These are phyloP conservation scores for Liodrosophila aerea DNA, from an alignment of 2,888 invertebrate species.

Conservation along the genomic window DNA sequence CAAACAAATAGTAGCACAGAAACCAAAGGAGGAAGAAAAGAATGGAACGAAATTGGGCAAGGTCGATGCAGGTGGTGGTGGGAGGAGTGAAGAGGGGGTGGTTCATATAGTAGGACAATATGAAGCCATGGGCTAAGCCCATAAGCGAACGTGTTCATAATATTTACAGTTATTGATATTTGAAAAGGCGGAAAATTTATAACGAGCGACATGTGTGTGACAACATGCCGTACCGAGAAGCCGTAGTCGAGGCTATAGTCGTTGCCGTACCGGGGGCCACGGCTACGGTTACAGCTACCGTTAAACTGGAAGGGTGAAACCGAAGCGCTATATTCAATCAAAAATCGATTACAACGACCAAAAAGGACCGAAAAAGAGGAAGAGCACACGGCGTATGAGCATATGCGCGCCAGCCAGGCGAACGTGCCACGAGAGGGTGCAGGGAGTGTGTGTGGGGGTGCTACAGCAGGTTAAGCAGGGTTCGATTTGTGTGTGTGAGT, in stretches of 20 bases:
- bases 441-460: not conserved
- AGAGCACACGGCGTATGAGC: conserved; percentile 27
- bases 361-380: conserved; percentile 31
- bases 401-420: conserved; percentile 21
- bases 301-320: conserved; percentile 12
- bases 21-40: not conserved
- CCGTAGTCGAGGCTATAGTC: too few species aligned
- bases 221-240: conserved; percentile 57
- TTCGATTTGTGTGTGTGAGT: conserved; percentile 3
- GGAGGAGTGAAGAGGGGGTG: conserved; percentile 1
- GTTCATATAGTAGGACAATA: conserved; percentile 10
- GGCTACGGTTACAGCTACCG: conserved; percentile 12
- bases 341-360: conserved; percentile 81
- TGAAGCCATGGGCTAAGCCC: conserved; percentile 58
- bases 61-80: conserved; percentile 1
- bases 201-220: conserved; percentile 79
- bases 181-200: conserved; percentile 82
- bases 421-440: conserved; percentile 28
- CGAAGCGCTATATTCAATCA: conserved; percentile 81
- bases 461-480: conserved; percentile 4
- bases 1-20: conserved; percentile 50
- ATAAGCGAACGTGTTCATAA: conserved; percentile 81
- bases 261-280: not conserved
- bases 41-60: not conserved
- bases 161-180: conserved; percentile 82